Evolutionary conservation across 2,113 vertebrate genomes (phyloP).

Genomic region (Solea senegalensis): DNA sequence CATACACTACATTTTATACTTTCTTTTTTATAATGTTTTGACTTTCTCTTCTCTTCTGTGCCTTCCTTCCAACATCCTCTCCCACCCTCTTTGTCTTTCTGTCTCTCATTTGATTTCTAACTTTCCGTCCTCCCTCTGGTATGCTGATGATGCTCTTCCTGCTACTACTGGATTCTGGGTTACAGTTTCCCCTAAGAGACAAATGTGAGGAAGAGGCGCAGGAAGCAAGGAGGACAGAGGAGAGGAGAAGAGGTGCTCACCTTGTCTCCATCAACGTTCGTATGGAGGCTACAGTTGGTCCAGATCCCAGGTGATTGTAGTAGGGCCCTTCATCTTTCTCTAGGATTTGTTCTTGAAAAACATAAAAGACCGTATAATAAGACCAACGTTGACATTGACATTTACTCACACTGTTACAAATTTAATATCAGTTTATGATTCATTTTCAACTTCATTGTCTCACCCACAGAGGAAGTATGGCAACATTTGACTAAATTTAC

Average conservation of each 20-base stretch:
- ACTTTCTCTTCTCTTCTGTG: neutral
- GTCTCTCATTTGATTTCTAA: constrained; percentile 16
- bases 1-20: neutral
- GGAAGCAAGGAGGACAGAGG: neutral
- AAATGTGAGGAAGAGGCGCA: constrained; percentile 38
- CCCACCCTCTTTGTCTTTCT: neutral
- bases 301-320: constrained; percentile 97
- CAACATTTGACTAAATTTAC: neutral
- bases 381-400: neutral
- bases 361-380: neutral
- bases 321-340: constrained; percentile 98
- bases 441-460: constrained; percentile 5
- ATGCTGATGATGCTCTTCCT: constrained; percentile 71
- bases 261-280: constrained; percentile 93
- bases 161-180: constrained; percentile 77
- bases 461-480: neutral
- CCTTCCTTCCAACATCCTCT: neutral
- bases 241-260: constrained; percentile 48
- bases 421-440: constrained; percentile 3
- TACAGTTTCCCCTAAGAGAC: constrained; percentile 75
- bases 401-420: neutral
- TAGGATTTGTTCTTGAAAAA: constrained; percentile 88
- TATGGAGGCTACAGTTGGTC: constrained; percentile 92
- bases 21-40: too few species aligned
- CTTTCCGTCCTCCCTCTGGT: constrained; percentile 37